Conservation (phyloP, 2,888 invertebrate species). For the Dryocosmus kuriphilus region DNA sequence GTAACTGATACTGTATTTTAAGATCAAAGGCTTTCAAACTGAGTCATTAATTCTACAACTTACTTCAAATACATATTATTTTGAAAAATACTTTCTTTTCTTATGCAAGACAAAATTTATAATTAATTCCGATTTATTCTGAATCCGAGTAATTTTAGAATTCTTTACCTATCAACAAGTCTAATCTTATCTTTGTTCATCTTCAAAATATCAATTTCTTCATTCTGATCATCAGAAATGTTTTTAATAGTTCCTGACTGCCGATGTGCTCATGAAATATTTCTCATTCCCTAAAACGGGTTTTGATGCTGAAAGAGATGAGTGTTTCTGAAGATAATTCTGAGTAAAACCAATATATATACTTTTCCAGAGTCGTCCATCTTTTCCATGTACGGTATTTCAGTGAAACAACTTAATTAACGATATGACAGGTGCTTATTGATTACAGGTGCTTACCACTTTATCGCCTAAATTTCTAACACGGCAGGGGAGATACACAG, state of each 20-base stretch:
- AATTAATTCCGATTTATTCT: background rate
- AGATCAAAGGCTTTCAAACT: no score
- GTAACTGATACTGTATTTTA: no score
- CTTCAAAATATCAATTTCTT: background rate
- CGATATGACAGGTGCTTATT: conserved; percentile 25
- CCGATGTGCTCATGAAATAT: background rate
- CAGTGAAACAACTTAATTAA: conserved; percentile 24
- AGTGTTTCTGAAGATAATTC: background rate
- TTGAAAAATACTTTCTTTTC: no score
- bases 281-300: background rate
- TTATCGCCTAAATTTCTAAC: conserved; percentile 73
- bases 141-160: background rate
- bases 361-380: background rate
- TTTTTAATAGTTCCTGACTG: background rate
- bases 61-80: no score
- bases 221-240: background rate
- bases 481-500: conserved; percentile 74
- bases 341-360: background rate
- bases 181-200: background rate
- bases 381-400: background rate
- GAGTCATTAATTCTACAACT: no score
- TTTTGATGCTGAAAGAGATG: conserved; percentile 11
- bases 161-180: background rate
- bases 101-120: no score
- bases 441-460: conserved; percentile 67